Evolutionary conservation across 2,888 invertebrate genomes (phyloP), one percentile per base, ranked within the genome.

Genomic region (Amblyjoppa fuscipennis): DNA sequence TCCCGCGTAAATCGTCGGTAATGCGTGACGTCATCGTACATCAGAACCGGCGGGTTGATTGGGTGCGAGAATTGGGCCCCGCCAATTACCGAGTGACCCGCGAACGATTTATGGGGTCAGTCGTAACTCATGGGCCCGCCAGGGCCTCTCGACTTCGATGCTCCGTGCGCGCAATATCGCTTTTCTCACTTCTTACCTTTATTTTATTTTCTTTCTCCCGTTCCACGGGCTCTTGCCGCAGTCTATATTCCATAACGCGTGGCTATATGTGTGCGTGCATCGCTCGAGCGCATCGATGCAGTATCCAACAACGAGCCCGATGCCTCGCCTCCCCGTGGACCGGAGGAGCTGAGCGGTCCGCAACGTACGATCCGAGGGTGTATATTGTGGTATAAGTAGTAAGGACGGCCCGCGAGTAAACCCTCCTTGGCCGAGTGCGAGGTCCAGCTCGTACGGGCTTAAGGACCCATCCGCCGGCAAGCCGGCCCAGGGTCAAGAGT

Each of bases 31-130:
- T 92, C 92, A 92, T 92, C 91, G 90, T 92, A 91, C 90, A 91
- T 92, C 92, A 91, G 88, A 85, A 87, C 73, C 82, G 84, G 87
- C 77, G 87, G 86, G 91, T 88, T 91, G 93, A 93, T 93, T 92
- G 93, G 93, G 93, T 93, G 92, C 91, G 92, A 93, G 92, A 93
- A 93, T 92, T 91, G 92, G 91, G 89, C 90, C 91, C 89, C 90
- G 91, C 92, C 93, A 93, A 93, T 93, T 92, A 92, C 91, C 88
- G 77, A 87, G 88, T 92, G 92, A 93, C 92, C 93, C 86, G 89
- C 68, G 78, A 85, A 83, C 89, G 89, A 93, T 93, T 93, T 93
- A 93, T 93, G 92, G 92, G 93, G 92, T 93, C 93, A 90, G 91
- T 90, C 92, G 89, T 93, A 93, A 93, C 92, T 93, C 92, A 91